Conservation (phyloP, 2,113 vertebrate species). For the Turnix velox region DNA sequence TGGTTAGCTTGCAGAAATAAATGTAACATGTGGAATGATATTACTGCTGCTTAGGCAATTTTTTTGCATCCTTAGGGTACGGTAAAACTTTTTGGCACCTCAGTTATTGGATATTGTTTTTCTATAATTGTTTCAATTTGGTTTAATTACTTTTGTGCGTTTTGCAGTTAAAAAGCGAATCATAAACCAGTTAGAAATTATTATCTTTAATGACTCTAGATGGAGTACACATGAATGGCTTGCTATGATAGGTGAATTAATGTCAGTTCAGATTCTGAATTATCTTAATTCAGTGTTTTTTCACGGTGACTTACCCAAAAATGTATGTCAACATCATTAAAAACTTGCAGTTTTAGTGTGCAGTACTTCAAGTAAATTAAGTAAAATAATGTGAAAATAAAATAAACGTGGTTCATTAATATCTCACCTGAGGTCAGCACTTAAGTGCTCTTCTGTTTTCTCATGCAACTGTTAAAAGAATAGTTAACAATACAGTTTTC, state of each 20-base stretch:
- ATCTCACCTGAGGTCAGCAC: not conserved
- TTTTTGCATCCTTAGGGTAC: slow-evolving; percentile 61
- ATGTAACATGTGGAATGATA: slow-evolving; percentile 66
- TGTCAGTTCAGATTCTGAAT: not conserved
- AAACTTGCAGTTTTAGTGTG: not conserved
- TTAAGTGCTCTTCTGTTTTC: not conserved
- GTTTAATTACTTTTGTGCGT: slow-evolving; percentile 67
- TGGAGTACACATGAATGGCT: not conserved
- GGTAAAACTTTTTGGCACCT: slow-evolving; percentile 70
- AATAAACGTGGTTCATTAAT: not conserved
- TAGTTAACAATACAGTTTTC: not conserved
- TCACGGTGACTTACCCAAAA: not conserved
- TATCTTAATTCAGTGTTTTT: not conserved
- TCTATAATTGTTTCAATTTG: slow-evolving; percentile 66
- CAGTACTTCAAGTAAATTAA: not conserved
- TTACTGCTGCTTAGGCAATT: slow-evolving; percentile 64
- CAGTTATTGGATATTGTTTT: slow-evolving; percentile 65
- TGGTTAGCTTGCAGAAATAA: slow-evolving; percentile 71
- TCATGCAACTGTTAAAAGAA: not conserved
- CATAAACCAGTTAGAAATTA: slow-evolving; percentile 59
- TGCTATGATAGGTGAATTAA: slow-evolving; percentile 15
- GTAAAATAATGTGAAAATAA: slow-evolving; percentile 33
- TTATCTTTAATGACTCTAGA: slow-evolving; percentile 25
- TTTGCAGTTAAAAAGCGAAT: slow-evolving; percentile 53
- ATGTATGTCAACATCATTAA: not conserved